phyloP scores from a whole-genome alignment of 2,113 vertebrate species.

The Rhodinocichla rosea region DNA sequence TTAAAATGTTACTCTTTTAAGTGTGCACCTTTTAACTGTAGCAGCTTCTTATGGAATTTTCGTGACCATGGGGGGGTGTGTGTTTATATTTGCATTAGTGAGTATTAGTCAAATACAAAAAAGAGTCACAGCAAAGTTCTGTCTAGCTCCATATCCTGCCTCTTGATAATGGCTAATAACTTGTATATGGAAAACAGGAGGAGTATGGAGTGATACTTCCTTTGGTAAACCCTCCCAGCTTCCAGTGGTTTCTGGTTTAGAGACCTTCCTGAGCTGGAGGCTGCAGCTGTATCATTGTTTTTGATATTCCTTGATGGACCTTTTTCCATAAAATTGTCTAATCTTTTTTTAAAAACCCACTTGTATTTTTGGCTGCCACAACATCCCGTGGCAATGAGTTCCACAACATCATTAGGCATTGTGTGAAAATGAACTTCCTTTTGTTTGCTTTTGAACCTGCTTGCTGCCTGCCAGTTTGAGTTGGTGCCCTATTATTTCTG shows the following conservation, averaged over 20 bases:
- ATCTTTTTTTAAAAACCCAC: not conserved
- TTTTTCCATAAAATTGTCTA: conserved; percentile 46
- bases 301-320: conserved; percentile 46
- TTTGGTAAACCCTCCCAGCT: conserved; percentile 35
- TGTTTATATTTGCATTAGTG: not conserved
- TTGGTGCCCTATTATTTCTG: conserved; percentile 32
- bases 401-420: conserved; percentile 54
- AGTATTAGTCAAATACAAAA: not conserved
- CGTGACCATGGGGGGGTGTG: rapidly evolving
- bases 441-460: conserved; percentile 11
- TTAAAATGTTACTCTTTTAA: not conserved
- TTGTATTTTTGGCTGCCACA: conserved; percentile 57
- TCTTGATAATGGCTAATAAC: conserved; percentile 30
- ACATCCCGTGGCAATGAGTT: conserved; percentile 55
- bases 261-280: conserved; percentile 45
- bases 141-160: conserved; percentile 42
- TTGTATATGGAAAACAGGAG: conserved; percentile 40
- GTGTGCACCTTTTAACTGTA: not conserved
- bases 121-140: not conserved
- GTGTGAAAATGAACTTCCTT: conserved; percentile 57
- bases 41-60: not conserved
- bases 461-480: conserved; percentile 37
- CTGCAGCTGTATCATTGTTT: conserved; percentile 45
- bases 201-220: conserved; percentile 28
- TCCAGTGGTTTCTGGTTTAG: conserved; percentile 33